phyloP scores from a whole-genome alignment of 2,797 vertebrate genomes.

The Cheirogaleus major region DNA sequence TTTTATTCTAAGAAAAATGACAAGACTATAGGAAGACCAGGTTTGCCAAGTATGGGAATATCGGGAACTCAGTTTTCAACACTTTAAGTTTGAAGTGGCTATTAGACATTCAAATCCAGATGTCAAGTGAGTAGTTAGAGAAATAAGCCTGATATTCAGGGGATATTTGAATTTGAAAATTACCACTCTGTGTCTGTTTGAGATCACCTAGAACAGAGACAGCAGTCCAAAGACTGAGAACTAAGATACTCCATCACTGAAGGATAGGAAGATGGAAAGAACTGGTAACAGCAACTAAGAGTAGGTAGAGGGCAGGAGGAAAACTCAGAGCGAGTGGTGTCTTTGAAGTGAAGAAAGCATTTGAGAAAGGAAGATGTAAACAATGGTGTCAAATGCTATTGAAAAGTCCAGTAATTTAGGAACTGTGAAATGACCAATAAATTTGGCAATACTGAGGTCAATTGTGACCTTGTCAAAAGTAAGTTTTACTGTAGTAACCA shows the following conservation, averaged over 20 bases:
- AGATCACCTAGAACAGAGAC: background rate
- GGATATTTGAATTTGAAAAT: background rate
- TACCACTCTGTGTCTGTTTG: background rate
- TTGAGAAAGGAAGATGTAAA: background rate
- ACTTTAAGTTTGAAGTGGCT: conserved; percentile 20
- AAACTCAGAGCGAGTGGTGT: background rate
- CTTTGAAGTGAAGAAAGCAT: background rate
- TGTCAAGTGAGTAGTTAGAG: background rate
- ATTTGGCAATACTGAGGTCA: background rate
- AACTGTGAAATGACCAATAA: background rate
- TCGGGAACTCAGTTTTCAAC: background rate
- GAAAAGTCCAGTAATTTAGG: background rate
- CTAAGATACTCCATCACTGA: background rate
- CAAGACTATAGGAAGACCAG: background rate
- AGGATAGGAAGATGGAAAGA: background rate
- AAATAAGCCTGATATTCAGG: background rate
- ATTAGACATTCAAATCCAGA: background rate
- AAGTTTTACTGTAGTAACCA: conserved; percentile 13
- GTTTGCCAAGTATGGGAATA: background rate
- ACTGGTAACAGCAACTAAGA: background rate
- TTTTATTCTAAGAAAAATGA: conserved; percentile 31
- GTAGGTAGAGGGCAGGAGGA: background rate
- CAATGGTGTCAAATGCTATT: background rate
- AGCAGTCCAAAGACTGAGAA: background rate
- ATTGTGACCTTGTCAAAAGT: background rate